Evolutionary conservation across 1,140 invertebrate species (phyloP), one percentile per base, ranked within the genome.

Genomic region (Aphelenchoides fujianensis): DNA sequence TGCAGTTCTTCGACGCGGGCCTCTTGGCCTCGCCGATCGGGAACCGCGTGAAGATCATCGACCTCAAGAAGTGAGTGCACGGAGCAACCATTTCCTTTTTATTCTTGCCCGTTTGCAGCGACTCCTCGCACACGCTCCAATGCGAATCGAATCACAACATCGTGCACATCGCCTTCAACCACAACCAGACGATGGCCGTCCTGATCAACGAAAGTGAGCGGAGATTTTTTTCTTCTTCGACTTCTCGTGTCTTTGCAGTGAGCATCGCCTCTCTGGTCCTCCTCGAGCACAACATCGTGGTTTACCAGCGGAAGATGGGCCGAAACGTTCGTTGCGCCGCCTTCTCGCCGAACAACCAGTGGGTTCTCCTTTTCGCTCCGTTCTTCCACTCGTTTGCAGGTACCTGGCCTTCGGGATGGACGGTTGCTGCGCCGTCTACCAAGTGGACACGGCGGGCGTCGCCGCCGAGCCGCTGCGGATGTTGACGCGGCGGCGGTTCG

Each of bases 221-320:
- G 1, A 36, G n/a, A 36, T 34, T 66, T 30, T 1, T 1, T 12
- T 1, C 12, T 35, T 35, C 16, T 66, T 34, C 7, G 1, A 41
- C 0, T 36, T 32, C 63, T 2, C 1, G 1, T 32, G 16, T 34
- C 2, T 31, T 30, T 66, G 37, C 3, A 66, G 63, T 66, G 12
- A 16, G 28, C n/a, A 35, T 66, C 32, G 63, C 36, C 32, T 36
- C 32, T 23, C 3, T 66, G 1, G 63, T 66, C 12, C 31, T 37
- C 12, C 63, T 66, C 12, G 27, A 36, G 30, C 63, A 36, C 63
- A 66, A 66, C 31, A 36, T 30, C 31, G 63, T 66, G 12, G n/a
- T 66, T 36, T 66, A 66, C 53, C 63, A 66, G 31, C 63, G 63
- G 23, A n/a, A 55, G 32, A 66, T 66, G 16, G 63, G 63, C n/a